Evolutionary conservation across 2,888 invertebrate species (phyloP).

Genomic region (Margaritifera margaritifera): DNA sequence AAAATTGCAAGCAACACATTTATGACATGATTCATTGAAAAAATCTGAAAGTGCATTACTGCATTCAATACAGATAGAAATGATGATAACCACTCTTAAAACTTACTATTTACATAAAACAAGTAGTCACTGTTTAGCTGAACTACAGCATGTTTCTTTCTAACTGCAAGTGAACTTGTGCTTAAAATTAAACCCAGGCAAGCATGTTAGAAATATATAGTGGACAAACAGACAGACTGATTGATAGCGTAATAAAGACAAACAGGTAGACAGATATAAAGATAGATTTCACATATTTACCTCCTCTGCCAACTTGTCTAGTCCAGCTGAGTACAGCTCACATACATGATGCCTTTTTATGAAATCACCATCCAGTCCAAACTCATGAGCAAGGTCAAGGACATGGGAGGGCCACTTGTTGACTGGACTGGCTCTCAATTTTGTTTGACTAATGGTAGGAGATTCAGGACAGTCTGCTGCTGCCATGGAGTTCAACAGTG

Average conservation of each 20-base stretch:
- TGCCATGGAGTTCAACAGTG: constrained; percentile 7
- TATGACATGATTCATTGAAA: too few species aligned
- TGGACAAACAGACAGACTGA: too few species aligned
- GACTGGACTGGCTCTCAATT: constrained; percentile 29
- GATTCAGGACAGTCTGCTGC: constrained; percentile 10
- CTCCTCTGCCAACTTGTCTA: constrained; percentile 79
- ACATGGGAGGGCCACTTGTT: constrained; percentile 83
- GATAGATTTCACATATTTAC: constrained; percentile 66
- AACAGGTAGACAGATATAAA: neutral
- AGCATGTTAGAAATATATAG: too few species aligned
- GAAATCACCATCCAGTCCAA: constrained; percentile 84
- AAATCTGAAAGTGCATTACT: too few species aligned
- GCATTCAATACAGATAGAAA: too few species aligned
- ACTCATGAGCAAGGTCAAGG: constrained; percentile 81
- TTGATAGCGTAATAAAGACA: neutral
- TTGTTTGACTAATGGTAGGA: constrained; percentile 18
- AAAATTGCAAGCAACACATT: too few species aligned
- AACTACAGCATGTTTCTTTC: too few species aligned
- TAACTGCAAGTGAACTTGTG: too few species aligned
- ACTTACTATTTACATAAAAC: too few species aligned
- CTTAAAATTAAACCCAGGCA: too few species aligned
- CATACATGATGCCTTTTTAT: constrained; percentile 85
- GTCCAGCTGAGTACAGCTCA: constrained; percentile 78
- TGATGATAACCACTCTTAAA: too few species aligned
- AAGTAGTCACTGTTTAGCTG: too few species aligned